Conservation (phyloP, 2,888 invertebrate species). For the Apodemia duryi region DNA sequence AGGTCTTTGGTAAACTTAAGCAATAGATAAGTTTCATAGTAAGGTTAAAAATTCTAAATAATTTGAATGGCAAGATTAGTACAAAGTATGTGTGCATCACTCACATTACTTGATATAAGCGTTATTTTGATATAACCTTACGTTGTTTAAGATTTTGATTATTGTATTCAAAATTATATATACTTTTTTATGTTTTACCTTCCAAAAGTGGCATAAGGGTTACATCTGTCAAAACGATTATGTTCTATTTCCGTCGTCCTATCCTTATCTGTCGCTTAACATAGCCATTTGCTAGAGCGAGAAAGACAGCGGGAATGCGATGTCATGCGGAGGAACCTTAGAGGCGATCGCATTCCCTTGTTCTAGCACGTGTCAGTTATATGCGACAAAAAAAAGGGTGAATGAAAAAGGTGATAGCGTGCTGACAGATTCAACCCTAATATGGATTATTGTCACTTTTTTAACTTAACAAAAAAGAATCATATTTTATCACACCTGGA, state of each 20-base stretch:
- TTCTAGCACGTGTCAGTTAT: no score
- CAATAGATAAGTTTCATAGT: slow-evolving; percentile 48
- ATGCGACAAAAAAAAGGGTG: no score
- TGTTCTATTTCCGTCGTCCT: no score
- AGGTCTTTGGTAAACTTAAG: slow-evolving; percentile 42
- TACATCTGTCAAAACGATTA: no score
- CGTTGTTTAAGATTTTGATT: slow-evolving; percentile 35
- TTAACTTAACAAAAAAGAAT: slow-evolving; percentile 3
- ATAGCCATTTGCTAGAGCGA: no score
- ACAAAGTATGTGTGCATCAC: slow-evolving; percentile 58
- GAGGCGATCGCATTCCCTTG: no score
- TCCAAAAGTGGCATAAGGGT: not conserved
- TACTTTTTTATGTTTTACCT: slow-evolving; percentile 17
- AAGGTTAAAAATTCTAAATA: slow-evolving; percentile 54
- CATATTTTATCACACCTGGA: slow-evolving; percentile 35
- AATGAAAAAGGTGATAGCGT: no score
- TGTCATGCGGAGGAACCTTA: no score
- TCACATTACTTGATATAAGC: slow-evolving; percentile 36
- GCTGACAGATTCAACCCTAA: not conserved
- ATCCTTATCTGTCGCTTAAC: no score
- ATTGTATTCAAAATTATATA: slow-evolving; percentile 4
- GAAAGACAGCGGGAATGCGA: no score
- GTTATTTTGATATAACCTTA: slow-evolving; percentile 65
- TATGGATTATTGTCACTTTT: slow-evolving; percentile 20
- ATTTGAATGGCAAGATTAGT: slow-evolving; percentile 57